Evolutionary conservation across 1,140 invertebrate species (phyloP), one percentile per base, ranked within the genome.

Genomic region (Drosophila sproati): DNA sequence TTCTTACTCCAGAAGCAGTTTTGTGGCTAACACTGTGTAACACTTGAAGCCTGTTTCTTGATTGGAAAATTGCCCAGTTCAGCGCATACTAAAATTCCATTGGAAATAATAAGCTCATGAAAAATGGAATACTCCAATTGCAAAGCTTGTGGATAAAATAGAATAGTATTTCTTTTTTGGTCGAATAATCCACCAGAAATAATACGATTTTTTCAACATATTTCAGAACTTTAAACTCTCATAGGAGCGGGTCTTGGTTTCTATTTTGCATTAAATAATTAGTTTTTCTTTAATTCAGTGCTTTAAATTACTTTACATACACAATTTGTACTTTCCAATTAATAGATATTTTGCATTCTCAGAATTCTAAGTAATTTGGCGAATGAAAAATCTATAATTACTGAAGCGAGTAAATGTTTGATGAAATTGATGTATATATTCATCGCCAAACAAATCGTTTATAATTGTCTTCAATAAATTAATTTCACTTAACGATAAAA

Each of bases 1-100:
- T 43, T 43, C 39, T n/a, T 43, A 43, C 39, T 43, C 32, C 43
- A 51, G 55, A 4, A 3, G 10, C 12, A 56, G 5, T 4, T 50
- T n/a, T 41, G 32, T 12, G n/a, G 20, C 48, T 10, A 12, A 12
- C 12, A 12, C 12, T 62, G 54, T 51, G 10, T 61, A 47, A 20
- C 8, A 41, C 55, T 34, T 39, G 31, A 7, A 8, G 37, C 35
- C 56, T 60, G 35, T 50, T 35, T 8, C 43, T 70, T 45, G 48
- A 70, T 62, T 70, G 67, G 32, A 57, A 57, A 57, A 57, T 45
- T 57, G 55, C 55, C 55, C 39, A 45, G 55, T 31, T 39, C 41
- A 60, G 31, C 35, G 56, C 29, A 32, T 41, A 43, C 55, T 31
- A 12, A 39, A 43, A 57, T 60, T 47, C 57, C 57, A 60, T 34